phyloP scores from a whole-genome alignment of 53 echinoderm and acorn worm species.

The Echinarachnius parma region DNA sequence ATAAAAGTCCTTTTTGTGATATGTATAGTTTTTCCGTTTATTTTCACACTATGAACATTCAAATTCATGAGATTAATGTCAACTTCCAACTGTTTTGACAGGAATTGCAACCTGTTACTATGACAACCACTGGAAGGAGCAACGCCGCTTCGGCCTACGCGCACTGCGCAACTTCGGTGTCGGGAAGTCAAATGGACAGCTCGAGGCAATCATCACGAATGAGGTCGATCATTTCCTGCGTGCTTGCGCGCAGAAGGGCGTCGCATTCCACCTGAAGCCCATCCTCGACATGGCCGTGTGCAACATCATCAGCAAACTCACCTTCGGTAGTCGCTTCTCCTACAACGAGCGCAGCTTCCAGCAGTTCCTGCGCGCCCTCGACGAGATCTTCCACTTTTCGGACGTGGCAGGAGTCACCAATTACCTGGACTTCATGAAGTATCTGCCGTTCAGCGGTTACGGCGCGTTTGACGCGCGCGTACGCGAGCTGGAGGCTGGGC shows the following conservation, averaged over 20 bases:
- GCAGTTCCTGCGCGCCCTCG: conserved; percentile 38
- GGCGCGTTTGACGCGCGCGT: conserved; percentile 1
- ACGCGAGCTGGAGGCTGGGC: conserved; percentile 16
- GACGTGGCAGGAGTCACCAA: conserved; percentile 50
- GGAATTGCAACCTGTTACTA: conserved; percentile 45
- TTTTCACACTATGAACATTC: too few species aligned
- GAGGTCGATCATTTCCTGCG: conserved; percentile 35
- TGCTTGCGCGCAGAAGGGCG: conserved; percentile 29
- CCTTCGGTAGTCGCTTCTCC: conserved; percentile 47
- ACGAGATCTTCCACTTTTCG: conserved; percentile 35
- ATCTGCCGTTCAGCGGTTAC: conserved; percentile 53
- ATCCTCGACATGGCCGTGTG: conserved; percentile 48
- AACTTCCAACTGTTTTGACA: neutral
- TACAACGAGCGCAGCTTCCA: conserved; percentile 55
- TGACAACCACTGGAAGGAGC: conserved; percentile 59
- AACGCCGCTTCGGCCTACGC: conserved; percentile 41
- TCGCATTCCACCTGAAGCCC: conserved; percentile 36
- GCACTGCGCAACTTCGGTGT: conserved; percentile 50
- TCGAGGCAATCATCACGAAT: conserved; percentile 37
- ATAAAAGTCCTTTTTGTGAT: too few species aligned
- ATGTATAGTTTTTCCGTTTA: too few species aligned
- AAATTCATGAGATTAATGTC: too few species aligned
- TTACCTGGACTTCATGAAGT: conserved; percentile 55
- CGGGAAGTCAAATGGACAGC: conserved; percentile 21
- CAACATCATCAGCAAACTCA: conserved; percentile 54